Evolutionary conservation across 2,888 invertebrate species (phyloP).

Genomic region (Aphodius sticticus): DNA sequence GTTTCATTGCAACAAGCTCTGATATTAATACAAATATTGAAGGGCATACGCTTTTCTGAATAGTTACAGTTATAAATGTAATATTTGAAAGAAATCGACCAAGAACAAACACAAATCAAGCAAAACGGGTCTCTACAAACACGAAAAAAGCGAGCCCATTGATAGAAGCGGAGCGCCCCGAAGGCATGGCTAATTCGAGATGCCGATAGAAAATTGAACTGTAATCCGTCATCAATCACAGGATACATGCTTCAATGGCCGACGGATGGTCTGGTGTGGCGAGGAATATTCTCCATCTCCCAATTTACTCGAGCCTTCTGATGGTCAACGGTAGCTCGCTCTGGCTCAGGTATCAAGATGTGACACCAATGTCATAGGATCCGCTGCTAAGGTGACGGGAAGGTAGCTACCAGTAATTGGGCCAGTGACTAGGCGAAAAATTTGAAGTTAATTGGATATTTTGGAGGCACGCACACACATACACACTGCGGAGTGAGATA

Average conservation of each 20-base stretch:
- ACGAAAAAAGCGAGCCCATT: not conserved
- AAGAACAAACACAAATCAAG: not conserved
- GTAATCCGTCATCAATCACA: constrained; percentile 4
- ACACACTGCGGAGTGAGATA: not conserved
- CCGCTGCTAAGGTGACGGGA: not conserved
- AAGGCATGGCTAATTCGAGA: not conserved
- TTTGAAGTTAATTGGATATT: not conserved
- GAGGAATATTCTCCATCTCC: not conserved
- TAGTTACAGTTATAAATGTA: not conserved
- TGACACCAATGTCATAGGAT: constrained; percentile 4
- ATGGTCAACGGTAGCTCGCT: not conserved
- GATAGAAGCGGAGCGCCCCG: not conserved
- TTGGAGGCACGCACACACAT: not conserved
- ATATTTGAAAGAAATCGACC: not conserved
- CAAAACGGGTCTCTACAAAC: not conserved
- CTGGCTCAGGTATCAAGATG: not conserved
- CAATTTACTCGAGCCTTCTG: not conserved
- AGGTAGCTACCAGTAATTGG: not conserved
- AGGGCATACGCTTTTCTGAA: too few species aligned
- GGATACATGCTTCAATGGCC: not conserved
- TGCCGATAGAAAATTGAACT: not conserved
- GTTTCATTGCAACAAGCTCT: too few species aligned
- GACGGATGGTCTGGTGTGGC: not conserved
- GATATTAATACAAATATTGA: too few species aligned
- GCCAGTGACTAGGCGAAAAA: not conserved